Evolutionary conservation across 2,797 vertebrate genomes (phyloP), one percentile per base, ranked within the genome.

Genomic region (Odontamblyopus rebecca): DNA sequence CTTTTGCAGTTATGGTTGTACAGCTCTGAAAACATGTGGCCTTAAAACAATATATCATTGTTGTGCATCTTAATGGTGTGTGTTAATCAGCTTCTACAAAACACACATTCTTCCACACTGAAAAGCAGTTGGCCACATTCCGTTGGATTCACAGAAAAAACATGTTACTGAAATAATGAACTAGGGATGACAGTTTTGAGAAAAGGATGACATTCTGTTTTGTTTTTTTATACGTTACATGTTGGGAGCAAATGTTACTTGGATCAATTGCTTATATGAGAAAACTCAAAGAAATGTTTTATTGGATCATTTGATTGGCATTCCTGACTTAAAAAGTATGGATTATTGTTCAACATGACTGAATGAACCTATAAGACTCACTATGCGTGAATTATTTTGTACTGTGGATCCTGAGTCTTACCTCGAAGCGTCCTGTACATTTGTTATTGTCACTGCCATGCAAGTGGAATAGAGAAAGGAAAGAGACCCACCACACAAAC

Each of bases 21-120:
- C 86, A 92, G 89, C 88, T 86, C 89, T 90, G 81, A 81, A 84
- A 93, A 15, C 44, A 90, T 35, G 93, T 93, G 94, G 94, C 94
- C 94, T 95, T 95, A 94, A 85, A 90, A 87, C 32, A 30, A 1
- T 62, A 48, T 90, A 85, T 89, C 85, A 82, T 89, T 87, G 86
- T 89, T 89, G 87, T 89, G 85, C 88, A 92, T 93, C 89, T 92
- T 89, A 89, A 88, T 89, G 86, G 56, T 90, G 87, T 86, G 86
- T 86, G 86, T 85, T 85, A 71, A 85, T 83, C 82, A 81, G 80
- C 77, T 80, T 79, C 75, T 76, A 81, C 71, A 76, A 86, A 85
- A 70, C 78, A 85, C 83, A 80, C 68, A 67, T 62, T 88, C 88
- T 78, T 88, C 85, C 85, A 85, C 75, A 85, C 74, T 84, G 86